Base-by-base conservation (phyloP, 2,888 invertebrate genomes). In the Pollenia labialis region DNA sequence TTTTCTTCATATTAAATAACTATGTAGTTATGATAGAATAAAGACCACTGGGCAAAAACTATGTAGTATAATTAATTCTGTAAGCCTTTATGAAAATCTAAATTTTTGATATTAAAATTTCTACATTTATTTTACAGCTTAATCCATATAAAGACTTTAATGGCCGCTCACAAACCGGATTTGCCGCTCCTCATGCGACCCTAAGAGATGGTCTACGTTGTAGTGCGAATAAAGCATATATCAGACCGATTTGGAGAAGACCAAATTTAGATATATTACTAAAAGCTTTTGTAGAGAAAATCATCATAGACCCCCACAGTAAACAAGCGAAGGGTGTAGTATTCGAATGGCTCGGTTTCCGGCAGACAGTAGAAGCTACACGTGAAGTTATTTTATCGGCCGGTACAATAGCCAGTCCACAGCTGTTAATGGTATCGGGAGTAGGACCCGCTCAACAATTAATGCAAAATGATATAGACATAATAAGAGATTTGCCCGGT, bases 311-410 rank as follows among this genome's bases (percentile, higher is more conserved):
- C 89, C 91, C 93, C 0, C 92, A 94, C 23, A 93, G 94, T 0
- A 95, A 95, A 89, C 93, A 94, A 52, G 97, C 96, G 0, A 94
- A 95, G 56, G 97, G 96, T 0, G 96, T 97, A 0, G 92, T 94
- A 85, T 96, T 96, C 89, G 94, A 93, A n/a, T 86, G 89, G 11
- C 71, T 83, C 0, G 88, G 90, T 2, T 0, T 46, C 0, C 92
- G 94, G 62, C 48, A 89, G n/a, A 94, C 94, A 2, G 94, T 96
- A 0, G 94, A 93, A 87, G 96, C 96, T 0, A 94, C 94, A 10
- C 95, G 95, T 89, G 98, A 98, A 93, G 95, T 99, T 0, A 96
- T 99, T 86, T 92, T 99, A 54, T 96, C 97, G 18, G 97, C 97
- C 0, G 99, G 98, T 0, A 94, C 97, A 0, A 95, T 98, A 71